These are phyloP conservation scores for Cerastoderma edule DNA, from an alignment of 2,888 invertebrate species.

Conservation along the genomic window DNA sequence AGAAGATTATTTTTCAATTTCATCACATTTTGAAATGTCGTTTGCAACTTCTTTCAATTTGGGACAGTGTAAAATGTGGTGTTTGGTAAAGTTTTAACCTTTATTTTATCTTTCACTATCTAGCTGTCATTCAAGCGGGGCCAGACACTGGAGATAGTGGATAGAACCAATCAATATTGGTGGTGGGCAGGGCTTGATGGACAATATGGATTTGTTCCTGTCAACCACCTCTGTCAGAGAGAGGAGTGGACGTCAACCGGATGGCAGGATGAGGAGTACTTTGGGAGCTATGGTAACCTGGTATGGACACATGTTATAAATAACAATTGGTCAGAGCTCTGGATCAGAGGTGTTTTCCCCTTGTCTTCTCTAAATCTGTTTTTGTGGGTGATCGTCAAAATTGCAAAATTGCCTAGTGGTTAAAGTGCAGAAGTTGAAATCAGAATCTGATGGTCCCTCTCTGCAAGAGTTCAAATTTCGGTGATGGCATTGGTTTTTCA, in stretches of 20 bases:
- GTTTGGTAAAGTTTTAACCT: neutral
- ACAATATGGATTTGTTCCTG: conserved; percentile 67
- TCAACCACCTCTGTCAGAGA: conserved; percentile 54
- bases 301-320: too few relatives aligned
- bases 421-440: too few relatives aligned
- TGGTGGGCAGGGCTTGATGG: conserved; percentile 73
- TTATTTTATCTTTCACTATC: neutral
- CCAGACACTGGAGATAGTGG: conserved; percentile 58
- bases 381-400: too few relatives aligned
- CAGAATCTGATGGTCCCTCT: too few relatives aligned
- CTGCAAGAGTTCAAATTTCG: too few relatives aligned
- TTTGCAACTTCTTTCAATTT: neutral
- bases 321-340: too few relatives aligned
- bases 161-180: conserved; percentile 65
- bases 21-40: neutral
- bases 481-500: too few relatives aligned
- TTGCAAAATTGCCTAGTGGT: too few relatives aligned
- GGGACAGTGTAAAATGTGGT: neutral
- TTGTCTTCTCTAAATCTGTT: too few relatives aligned
- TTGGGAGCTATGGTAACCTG: conserved; percentile 69
- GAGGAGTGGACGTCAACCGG: conserved; percentile 31
- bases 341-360: too few relatives aligned
- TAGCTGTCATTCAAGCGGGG: conserved; percentile 65
- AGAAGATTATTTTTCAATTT: neutral
- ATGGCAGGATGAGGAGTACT: conserved; percentile 74